Percentiles rank a stretch among this genome's conserved stretches.
Evolutionary conservation across 1,140 invertebrate genomes (phyloP).

Genomic region (Ectropis grisescens): DNA sequence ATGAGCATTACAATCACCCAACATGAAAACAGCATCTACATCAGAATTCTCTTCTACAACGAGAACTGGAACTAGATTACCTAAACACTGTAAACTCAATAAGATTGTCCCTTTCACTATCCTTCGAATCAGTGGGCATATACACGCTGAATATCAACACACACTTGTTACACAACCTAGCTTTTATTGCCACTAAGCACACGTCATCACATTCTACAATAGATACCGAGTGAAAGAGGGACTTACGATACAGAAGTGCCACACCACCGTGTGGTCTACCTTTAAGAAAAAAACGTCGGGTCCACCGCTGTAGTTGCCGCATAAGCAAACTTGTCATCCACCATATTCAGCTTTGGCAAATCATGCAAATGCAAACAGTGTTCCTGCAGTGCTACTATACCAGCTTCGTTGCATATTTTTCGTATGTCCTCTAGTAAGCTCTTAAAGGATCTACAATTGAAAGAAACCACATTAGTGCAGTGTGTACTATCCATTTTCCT

Average conservation of each 20-base stretch:
- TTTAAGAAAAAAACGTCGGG: neutral
- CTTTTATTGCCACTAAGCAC: neutral
- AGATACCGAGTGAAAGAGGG: neutral
- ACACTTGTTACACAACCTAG: neutral
- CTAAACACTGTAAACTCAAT: neutral
- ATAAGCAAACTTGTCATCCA: neutral
- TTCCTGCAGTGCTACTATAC: neutral
- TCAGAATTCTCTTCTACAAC: too few relatives aligned
- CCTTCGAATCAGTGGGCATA: too few relatives aligned
- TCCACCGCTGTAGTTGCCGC: neutral
- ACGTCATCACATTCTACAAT: neutral
- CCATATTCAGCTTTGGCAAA: neutral
- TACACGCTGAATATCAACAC: neutral
- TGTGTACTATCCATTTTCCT: too few relatives aligned
- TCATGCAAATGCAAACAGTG: neutral
- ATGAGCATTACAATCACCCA: constrained; percentile 1
- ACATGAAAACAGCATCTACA: too few relatives aligned
- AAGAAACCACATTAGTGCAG: too few relatives aligned
- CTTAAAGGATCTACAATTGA: constrained; percentile 12
- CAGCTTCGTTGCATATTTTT: neutral
- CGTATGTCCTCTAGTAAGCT: neutral
- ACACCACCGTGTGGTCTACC: constrained; percentile 1
- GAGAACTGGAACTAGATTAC: neutral
- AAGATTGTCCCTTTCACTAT: neutral
- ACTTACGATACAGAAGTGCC: neutral